These are phyloP conservation scores for Trichosurus vulpecula DNA, from an alignment of 2,797 vertebrate species.

Conservation along the genomic window DNA sequence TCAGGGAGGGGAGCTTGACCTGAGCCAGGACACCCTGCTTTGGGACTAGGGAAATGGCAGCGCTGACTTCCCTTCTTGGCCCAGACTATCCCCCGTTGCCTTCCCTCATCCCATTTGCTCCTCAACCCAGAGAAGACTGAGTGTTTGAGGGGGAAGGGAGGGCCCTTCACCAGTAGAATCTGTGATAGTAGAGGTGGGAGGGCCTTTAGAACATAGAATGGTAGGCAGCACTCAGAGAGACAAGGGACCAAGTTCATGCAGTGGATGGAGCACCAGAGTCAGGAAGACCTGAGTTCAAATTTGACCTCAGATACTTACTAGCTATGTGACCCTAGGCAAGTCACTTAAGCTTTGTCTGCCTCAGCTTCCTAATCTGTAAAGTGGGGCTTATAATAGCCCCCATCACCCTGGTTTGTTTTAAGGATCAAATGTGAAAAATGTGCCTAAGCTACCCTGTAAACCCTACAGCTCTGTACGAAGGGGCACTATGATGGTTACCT, in stretches of 20 bases:
- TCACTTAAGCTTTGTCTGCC: too few relatives aligned
- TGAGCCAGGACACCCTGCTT: neutral
- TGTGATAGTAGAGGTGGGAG: neutral
- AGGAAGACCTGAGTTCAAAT: neutral
- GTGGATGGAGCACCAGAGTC: neutral
- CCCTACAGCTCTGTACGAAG: fast-evolving
- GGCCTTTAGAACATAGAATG: neutral
- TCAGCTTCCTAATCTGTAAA: too few relatives aligned
- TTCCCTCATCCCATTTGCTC: neutral
- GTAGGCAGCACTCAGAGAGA: neutral
- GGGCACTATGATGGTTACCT: too few relatives aligned
- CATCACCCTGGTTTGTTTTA: too few relatives aligned
- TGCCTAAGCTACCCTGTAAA: too few relatives aligned
- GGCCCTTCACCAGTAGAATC: too few relatives aligned
- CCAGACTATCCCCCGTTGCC: neutral
- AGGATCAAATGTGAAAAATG: too few relatives aligned
- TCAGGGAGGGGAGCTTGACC: neutral
- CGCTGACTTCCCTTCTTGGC: neutral
- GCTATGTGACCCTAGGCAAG: too few relatives aligned
- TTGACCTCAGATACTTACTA: neutral
- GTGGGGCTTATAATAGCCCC: too few relatives aligned
- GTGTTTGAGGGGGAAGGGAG: neutral
- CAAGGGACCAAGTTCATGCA: neutral
- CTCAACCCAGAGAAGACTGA: neutral
- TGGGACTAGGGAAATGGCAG: too few relatives aligned